Percentiles rank a stretch among this genome's conserved stretches.
phyloP scores from a whole-genome alignment of 2,888 invertebrate species.

The Morpho deidamia region DNA sequence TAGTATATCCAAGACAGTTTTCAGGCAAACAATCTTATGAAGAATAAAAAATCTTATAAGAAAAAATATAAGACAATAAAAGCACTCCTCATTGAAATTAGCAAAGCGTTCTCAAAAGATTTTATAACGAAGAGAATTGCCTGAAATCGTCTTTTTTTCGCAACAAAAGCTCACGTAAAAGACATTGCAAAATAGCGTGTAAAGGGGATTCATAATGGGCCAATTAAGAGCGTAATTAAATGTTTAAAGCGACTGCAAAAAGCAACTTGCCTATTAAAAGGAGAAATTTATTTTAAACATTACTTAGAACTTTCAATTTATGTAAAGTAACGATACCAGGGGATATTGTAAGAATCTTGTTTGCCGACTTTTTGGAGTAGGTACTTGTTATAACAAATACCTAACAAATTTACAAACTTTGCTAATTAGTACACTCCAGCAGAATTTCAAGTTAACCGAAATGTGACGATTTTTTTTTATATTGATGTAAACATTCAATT shows the following conservation, averaged over 20 bases:
- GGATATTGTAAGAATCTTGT: slow-evolving; percentile 39
- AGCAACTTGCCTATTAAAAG: slow-evolving; percentile 9
- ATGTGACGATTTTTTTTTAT: slow-evolving; percentile 55
- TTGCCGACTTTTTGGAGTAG: slow-evolving; percentile 37
- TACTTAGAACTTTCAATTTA: slow-evolving; percentile 24
- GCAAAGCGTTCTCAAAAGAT: not conserved
- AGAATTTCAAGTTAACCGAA: slow-evolving; percentile 62
- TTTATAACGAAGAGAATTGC: not conserved
- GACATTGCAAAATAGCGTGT: slow-evolving; percentile 7
- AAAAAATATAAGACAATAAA: not conserved
- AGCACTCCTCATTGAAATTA: not conserved
- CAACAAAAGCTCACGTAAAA: slow-evolving; percentile 3
- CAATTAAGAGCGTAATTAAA: slow-evolving; percentile 12
- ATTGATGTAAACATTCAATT: slow-evolving; percentile 46
- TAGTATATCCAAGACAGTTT: no score
- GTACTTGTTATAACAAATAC: slow-evolving; percentile 70
- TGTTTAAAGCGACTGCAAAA: slow-evolving; percentile 13
- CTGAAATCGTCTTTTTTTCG: slow-evolving; percentile 1
- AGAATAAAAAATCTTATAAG: not conserved
- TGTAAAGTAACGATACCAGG: slow-evolving; percentile 25
- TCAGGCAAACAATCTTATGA: not conserved
- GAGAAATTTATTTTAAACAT: slow-evolving; percentile 20
- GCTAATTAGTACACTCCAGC: slow-evolving; percentile 60
- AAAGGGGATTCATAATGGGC: slow-evolving; percentile 8
- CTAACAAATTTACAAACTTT: slow-evolving; percentile 72